Base-by-base conservation (phyloP, 1,140 invertebrate genomes). In the Akabosia matsudoensis region DNA sequence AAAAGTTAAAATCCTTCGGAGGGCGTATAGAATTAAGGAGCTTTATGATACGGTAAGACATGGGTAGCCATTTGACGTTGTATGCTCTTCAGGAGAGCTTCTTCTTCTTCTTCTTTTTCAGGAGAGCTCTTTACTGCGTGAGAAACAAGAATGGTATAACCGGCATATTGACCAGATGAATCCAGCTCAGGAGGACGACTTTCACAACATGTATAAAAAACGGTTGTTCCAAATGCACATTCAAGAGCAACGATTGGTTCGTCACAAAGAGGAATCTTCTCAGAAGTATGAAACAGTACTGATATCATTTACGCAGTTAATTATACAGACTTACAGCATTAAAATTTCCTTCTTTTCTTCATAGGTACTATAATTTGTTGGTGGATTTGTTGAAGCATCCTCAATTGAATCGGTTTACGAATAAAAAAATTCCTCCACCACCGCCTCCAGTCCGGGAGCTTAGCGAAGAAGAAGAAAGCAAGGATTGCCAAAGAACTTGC, bases 211-310 rank as follows among this genome's bases (percentile, higher is more conserved):
- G 26, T 79, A 78, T 61, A 74, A 79, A 16, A 71, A 76, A 0
- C 22, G 18, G 24, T 74, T 79, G 3, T 77, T 74, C 34, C 1
- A 33, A 37, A 75, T 81, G 75, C 76, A 79, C 33, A 75, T 81
- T 10, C 76, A 79, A 61, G 70, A 79, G 72, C 51, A 79, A 30
- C 64, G 78, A 30, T 26, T 81, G 26, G 16, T 77, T 33, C 78
- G 80, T 18, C 78, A 78, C 33, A 61, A 64, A 34, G 26, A 67
- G 73, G 75, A 75, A 28, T 61, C 52, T 74, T 76, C 54, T 70
- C 74, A 33, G 22, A 16, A 33, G 45, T n/a, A n/a, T n/a, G n/a
- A n/a, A n/a, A n/a, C n/a, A n/a, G n/a, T n/a, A n/a, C n/a, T n/a
- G n/a, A n/a, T n/a, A n/a, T n/a, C n/a, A n/a, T n/a, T n/a, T n/a